Conservation (phyloP, 1,140 invertebrate genomes). For the Papilio dardanus region DNA sequence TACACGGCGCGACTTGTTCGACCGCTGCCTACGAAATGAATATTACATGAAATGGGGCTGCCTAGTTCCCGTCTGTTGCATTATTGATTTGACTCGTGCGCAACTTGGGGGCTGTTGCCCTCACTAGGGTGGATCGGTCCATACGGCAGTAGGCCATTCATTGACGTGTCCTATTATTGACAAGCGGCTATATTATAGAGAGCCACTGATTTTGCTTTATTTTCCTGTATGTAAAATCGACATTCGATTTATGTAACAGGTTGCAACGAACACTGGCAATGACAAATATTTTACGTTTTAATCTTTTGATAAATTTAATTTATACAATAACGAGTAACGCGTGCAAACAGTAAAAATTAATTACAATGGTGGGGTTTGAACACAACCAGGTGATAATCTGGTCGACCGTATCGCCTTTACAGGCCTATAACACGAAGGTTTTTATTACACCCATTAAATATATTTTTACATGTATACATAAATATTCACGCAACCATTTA, state of each 20-base stretch:
- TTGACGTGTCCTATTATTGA: slow-evolving; percentile 41
- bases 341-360: slow-evolving; percentile 20
- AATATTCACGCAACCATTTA: not conserved
- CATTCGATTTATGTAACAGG: not conserved
- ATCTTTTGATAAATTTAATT: slow-evolving; percentile 20
- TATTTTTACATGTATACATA: not conserved
- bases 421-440: slow-evolving; percentile 4
- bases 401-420: not conserved
- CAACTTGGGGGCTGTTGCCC: slow-evolving; percentile 60
- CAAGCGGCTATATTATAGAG: slow-evolving; percentile 19
- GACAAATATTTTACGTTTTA: not conserved
- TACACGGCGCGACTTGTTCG: slow-evolving; percentile 48
- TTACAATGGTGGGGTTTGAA: not conserved
- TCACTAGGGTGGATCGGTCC: slow-evolving; percentile 52
- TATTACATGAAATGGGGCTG: slow-evolving; percentile 55
- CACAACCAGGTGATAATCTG: slow-evolving; percentile 15
- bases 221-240: not conserved
- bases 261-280: not conserved
- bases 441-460: slow-evolving; percentile 9
- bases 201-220: not conserved
- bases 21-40: slow-evolving; percentile 47
- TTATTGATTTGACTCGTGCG: slow-evolving; percentile 78
- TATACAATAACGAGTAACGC: not conserved
- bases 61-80: slow-evolving; percentile 50
- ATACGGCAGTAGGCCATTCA: slow-evolving; percentile 44